Evolutionary conservation across 2,888 invertebrate species (phyloP).

Genomic region (Antitype chi): DNA sequence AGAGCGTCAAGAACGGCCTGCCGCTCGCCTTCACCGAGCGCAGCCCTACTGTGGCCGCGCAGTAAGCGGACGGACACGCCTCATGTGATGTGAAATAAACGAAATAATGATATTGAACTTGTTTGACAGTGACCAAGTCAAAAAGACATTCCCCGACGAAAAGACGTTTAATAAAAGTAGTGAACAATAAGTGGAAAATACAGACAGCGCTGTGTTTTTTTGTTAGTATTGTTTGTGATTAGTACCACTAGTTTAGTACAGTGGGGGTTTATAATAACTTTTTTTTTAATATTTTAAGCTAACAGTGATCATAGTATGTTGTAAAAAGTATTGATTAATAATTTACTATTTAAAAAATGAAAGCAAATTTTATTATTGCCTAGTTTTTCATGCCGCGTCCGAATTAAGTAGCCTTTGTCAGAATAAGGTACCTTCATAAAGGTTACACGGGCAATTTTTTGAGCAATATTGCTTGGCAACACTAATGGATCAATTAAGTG

Average conservation of each 20-base stretch:
- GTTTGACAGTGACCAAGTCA: background rate
- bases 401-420: background rate
- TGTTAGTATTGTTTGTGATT: background rate
- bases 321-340: background rate
- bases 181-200: background rate
- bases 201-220: background rate
- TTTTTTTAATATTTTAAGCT: background rate
- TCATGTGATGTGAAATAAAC: background rate
- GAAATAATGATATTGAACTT: background rate
- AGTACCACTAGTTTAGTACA: background rate
- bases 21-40: constrained; percentile 73
- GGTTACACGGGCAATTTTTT: too few species aligned
- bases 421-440: background rate
- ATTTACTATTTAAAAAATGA: background rate
- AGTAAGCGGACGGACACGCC: background rate
- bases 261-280: background rate
- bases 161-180: background rate
- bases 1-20: constrained; percentile 75
- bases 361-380: background rate
- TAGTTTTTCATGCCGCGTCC: background rate
- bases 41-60: background rate
- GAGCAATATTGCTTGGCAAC: too few species aligned
- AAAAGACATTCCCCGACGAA: background rate
- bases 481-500: too few species aligned
- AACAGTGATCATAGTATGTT: background rate